Percentiles rank a stretch among this genome's conserved stretches.
Evolutionary conservation across 2,113 vertebrate genomes (phyloP).

Genomic region (Seriola quinqueradiata): DNA sequence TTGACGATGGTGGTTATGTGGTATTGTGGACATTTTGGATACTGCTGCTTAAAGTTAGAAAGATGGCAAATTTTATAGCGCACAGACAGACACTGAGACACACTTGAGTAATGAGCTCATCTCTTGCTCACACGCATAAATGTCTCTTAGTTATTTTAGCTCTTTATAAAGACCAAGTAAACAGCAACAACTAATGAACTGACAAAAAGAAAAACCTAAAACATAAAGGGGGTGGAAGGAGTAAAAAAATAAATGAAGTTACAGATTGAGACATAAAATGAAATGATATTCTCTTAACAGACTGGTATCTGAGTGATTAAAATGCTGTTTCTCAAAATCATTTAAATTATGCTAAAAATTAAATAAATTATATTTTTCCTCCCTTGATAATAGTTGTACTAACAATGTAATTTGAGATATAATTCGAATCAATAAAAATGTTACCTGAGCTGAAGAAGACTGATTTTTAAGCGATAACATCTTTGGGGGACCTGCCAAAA

Average conservation of each 20-base stretch:
- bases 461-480: conserved; percentile 49
- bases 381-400: conserved; percentile 22
- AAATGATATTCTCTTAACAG: not conserved
- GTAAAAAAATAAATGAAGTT: not conserved
- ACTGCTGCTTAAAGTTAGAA: not conserved
- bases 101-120: conserved; percentile 54
- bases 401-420: conserved; percentile 28
- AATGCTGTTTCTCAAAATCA: conserved; percentile 7
- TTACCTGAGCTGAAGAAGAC: conserved; percentile 17
- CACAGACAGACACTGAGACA: conserved; percentile 27
- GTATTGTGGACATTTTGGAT: conserved; percentile 10
- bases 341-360: conserved; percentile 1
- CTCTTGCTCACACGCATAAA: conserved; percentile 38
- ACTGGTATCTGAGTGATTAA: not conserved
- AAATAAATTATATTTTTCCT: not conserved
- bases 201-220: conserved; percentile 22
- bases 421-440: conserved; percentile 37
- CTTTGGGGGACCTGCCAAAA: conserved; percentile 32
- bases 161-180: conserved; percentile 39
- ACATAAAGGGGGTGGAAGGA: not conserved
- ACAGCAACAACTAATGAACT: conserved; percentile 31
- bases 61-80: conserved; percentile 24
- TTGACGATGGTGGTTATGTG: conserved; percentile 15
- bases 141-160: conserved; percentile 50
- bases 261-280: not conserved